Evolutionary conservation across 2,113 vertebrate species (phyloP).

Genomic region (Brachionichthys hirsutus): DNA sequence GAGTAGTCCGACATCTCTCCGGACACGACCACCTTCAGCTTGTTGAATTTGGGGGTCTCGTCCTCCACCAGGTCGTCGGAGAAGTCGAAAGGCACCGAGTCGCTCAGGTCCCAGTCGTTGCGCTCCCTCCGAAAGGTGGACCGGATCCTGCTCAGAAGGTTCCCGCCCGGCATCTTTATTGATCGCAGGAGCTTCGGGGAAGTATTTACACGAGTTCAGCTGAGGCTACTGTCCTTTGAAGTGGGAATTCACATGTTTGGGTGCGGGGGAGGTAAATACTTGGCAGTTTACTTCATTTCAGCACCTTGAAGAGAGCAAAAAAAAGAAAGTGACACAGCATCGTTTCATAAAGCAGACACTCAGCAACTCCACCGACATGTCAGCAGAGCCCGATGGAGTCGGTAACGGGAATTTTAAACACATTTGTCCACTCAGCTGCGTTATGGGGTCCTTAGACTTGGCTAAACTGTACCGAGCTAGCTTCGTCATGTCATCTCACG

Average conservation of each 20-base stretch:
- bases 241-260: slow-evolving; percentile 44
- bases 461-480: too few species aligned
- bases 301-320: slow-evolving; percentile 17
- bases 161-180: slow-evolving; percentile 80
- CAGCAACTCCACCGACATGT: too few species aligned
- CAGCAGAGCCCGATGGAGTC: too few species aligned
- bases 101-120: slow-evolving; percentile 79
- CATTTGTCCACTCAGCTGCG: rapidly evolving
- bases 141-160: slow-evolving; percentile 79
- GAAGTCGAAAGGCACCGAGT: slow-evolving; percentile 87
- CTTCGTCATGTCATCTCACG: too few species aligned
- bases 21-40: slow-evolving; percentile 88
- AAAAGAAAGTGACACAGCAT: neutral
- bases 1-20: slow-evolving; percentile 79
- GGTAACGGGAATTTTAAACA: too few species aligned
- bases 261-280: neutral
- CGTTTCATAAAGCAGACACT: too few species aligned
- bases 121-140: slow-evolving; percentile 77
- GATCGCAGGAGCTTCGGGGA: neutral
- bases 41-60: slow-evolving; percentile 82
- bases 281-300: too few species aligned
- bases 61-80: slow-evolving; percentile 83
- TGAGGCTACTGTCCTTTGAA: neutral
- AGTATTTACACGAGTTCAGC: neutral
- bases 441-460: too few species aligned